Conservation (phyloP, 1,140 invertebrate genomes). For the Protaetia brevitarsis region DNA sequence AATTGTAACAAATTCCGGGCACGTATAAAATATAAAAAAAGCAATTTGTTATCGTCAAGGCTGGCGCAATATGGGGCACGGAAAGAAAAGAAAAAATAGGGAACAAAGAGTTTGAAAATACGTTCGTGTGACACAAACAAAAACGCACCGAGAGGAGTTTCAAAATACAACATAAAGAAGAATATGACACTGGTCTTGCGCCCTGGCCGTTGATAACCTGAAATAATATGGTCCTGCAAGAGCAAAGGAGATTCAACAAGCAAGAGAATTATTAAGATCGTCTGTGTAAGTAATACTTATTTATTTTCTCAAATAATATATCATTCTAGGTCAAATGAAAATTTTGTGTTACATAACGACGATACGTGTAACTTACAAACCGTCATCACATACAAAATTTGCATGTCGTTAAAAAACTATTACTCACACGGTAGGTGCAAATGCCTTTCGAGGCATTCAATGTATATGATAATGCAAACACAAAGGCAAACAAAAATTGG, state of each 20-base stretch:
- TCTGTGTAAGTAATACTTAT: too few species aligned
- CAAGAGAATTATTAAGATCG: too few species aligned
- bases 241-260: not conserved
- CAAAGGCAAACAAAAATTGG: too few species aligned
- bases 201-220: not conserved
- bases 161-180: not conserved
- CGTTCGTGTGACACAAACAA: slow-evolving; percentile 4
- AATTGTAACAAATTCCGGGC: slow-evolving; percentile 12
- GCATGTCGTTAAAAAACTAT: too few species aligned
- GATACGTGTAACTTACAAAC: too few species aligned
- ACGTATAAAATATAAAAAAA: slow-evolving; percentile 14
- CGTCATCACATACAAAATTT: too few species aligned
- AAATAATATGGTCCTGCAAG: not conserved
- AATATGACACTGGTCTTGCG: not conserved
- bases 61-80: not conserved
- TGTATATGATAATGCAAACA: too few species aligned
- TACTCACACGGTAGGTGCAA: too few species aligned
- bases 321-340: too few species aligned
- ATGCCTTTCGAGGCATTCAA: too few species aligned
- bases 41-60: slow-evolving; percentile 5
- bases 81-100: slow-evolving; percentile 5
- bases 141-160: not conserved
- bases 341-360: too few species aligned
- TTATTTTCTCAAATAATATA: too few species aligned
- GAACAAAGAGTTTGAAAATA: slow-evolving; percentile 8